These are phyloP conservation scores for Phytoseiulus persimilis DNA, from an alignment of 2,888 invertebrate genomes.

Conservation along the genomic window DNA sequence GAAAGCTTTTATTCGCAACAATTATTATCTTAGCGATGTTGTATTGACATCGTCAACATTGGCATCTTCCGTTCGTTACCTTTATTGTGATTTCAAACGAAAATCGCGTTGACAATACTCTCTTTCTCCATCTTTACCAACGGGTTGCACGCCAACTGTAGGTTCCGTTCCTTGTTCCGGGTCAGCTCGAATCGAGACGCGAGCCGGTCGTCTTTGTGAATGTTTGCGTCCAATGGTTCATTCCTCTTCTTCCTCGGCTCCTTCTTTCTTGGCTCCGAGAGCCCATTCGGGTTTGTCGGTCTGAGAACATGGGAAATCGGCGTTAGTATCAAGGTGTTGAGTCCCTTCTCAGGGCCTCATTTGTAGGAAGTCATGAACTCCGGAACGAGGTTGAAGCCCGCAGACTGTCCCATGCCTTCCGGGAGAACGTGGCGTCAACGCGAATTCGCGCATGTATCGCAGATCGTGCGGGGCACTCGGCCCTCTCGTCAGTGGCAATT, in stretches of 20 bases:
- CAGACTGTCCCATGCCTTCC: no score
- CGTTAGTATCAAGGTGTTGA: neutral
- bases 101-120: neutral
- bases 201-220: neutral
- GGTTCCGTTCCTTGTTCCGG: neutral
- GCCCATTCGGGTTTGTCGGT: constrained; percentile 46
- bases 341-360: no score
- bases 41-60: neutral
- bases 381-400: no score
- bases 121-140: neutral
- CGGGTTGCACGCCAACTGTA: neutral
- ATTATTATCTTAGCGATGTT: neutral
- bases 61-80: neutral
- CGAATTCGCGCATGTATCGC: no score
- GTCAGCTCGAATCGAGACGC: neutral
- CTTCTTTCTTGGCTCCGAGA: constrained; percentile 45
- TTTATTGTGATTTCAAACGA: neutral
- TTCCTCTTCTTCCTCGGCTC: constrained; percentile 40
- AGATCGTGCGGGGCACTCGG: no score
- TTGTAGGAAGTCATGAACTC: no score
- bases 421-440: no score
- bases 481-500: no score
- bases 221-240: neutral
- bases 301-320: neutral
- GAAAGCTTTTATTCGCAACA: neutral